These are phyloP conservation scores for Petrocephalus schoutedeni DNA, from an alignment of 2,797 vertebrate species.

Conservation along the genomic window DNA sequence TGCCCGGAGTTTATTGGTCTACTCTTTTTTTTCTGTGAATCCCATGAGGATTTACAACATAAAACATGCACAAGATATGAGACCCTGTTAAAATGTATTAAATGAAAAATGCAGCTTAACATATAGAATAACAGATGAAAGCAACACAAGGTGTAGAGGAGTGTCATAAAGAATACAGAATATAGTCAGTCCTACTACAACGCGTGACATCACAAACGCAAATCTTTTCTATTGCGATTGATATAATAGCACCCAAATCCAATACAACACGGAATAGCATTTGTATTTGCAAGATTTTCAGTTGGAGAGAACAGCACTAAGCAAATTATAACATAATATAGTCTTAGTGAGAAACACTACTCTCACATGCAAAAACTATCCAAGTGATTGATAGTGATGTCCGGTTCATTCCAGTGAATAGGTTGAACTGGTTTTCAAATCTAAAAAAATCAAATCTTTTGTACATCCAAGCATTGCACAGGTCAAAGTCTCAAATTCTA, in stretches of 20 bases:
- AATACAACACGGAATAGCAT: neutral
- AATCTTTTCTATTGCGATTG: neutral
- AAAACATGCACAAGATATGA: neutral
- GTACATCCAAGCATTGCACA: neutral
- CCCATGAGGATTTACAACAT: neutral
- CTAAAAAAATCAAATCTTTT: neutral
- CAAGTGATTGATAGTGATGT: neutral
- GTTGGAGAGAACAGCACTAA: neutral
- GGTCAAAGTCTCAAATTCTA: neutral
- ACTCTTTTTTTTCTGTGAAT: neutral
- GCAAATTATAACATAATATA: neutral
- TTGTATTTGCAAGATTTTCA: neutral
- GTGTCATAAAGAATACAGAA: neutral
- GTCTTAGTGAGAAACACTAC: neutral
- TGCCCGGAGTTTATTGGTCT: neutral
- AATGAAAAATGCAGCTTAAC: neutral
- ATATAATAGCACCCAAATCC: neutral
- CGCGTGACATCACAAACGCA: neutral
- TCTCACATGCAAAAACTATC: neutral
- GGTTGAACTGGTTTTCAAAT: neutral
- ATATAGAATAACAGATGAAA: neutral
- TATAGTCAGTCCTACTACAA: constrained; percentile 1
- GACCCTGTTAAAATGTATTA: neutral
- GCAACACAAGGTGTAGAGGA: neutral
- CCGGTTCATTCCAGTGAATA: neutral